These are phyloP conservation scores for Metacarcinus magister DNA, from an alignment of 2,888 invertebrate genomes.

Conservation along the genomic window DNA sequence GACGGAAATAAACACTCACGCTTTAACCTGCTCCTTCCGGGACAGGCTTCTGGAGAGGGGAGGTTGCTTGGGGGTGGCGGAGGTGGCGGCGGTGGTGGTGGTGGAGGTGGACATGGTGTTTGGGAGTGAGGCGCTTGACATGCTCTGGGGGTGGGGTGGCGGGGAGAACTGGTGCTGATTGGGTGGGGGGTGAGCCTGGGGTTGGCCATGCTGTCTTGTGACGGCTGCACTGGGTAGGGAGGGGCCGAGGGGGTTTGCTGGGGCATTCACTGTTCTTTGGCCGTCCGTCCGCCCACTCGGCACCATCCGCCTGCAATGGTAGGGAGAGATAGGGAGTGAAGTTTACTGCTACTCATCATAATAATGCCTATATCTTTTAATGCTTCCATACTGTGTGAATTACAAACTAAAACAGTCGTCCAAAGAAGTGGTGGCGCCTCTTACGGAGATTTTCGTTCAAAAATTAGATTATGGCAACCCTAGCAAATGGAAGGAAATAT, in stretches of 20 bases:
- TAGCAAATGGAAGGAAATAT: too few relatives aligned
- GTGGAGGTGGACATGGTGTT: conserved; percentile 67
- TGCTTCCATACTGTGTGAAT: neutral
- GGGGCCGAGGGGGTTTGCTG: conserved; percentile 76
- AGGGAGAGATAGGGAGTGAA: neutral
- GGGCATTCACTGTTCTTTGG: conserved; percentile 74
- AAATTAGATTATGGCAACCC: too few relatives aligned
- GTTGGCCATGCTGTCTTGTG: conserved; percentile 75
- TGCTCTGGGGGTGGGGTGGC: conserved; percentile 69
- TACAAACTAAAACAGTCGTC: neutral
- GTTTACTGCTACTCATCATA: neutral
- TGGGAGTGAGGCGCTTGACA: conserved; percentile 71
- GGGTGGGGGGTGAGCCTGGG: conserved; percentile 77
- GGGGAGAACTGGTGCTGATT: conserved; percentile 71
- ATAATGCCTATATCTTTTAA: neutral
- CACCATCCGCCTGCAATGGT: conserved; percentile 75
- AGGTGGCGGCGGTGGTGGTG: conserved; percentile 70
- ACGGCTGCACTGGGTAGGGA: conserved; percentile 73
- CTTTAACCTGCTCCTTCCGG: conserved; percentile 82
- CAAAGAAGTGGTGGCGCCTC: neutral
- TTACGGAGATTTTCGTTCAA: too few relatives aligned
- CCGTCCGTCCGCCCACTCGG: conserved; percentile 71
- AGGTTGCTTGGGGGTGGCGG: conserved; percentile 70
- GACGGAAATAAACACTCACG: conserved; percentile 80
- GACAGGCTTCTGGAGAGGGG: conserved; percentile 79